Evolutionary conservation across 2,113 vertebrate genomes (phyloP), one percentile per base, ranked within the genome.

Genomic region (Notechis scutatus): DNA sequence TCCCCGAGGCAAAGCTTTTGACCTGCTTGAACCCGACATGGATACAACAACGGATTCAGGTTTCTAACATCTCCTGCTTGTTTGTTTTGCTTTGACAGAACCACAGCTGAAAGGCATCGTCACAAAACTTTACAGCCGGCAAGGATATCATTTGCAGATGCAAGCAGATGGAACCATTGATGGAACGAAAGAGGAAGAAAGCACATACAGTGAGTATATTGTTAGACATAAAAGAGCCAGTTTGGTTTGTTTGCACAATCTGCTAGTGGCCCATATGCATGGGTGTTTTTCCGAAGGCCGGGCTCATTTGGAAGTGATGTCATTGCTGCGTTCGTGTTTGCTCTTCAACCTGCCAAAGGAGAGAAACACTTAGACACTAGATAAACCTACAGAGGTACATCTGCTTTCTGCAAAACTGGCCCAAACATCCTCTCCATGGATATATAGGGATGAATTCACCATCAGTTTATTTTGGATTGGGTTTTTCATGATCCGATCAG

Each of bases 61-160:
- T 92, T 91, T 92, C 94, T 97, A 97, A 97, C 93, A 91, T 96
- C 94, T 91, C 54, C 93, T 0, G 29, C 15, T 92, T 88, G 1
- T 95, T 96, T 96, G 69, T 97, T 98, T 93, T 92, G 29, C n/a
- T 69, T 94, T 97, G 97, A 45, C 98, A 99, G 99, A 99, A 97
- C 99, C 99, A 97, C 99, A 99, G 98, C 98, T 99, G 97, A 99
- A 99, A 98, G 99, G 99, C 97, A 99, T 99, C 94, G 98, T 99
- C 96, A 99, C 99, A 92, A 99, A 99, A 98, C 98, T 99, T 21
- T 99, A 99, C 98, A 99, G 99, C 98, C 98, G 99, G 95, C 99
- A 99, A 98, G 99, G 99, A 93, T 99, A 98, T 98, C 99, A 99
- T 98, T 98, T 99, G 97, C 99, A 99, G 97, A 97, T 99, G 96